Conservation (phyloP, 2,888 invertebrate species). For the Agrilus biguttatus region DNA sequence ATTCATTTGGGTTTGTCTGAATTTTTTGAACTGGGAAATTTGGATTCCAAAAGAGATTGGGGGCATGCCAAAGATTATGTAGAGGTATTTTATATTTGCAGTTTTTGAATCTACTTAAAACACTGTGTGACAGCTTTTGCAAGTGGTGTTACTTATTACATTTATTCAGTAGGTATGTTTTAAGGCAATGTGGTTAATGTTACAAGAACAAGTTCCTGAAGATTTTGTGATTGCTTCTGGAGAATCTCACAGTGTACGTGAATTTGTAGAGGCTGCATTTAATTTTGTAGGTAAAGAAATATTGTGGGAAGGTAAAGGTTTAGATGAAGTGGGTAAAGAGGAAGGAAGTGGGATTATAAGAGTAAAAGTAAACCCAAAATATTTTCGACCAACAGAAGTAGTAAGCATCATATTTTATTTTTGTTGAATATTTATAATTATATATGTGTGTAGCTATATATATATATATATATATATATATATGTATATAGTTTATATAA, state of each 20-base stretch:
- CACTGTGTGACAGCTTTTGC: too few relatives aligned
- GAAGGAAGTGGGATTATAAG: slow-evolving; percentile 58
- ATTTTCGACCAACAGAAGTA: slow-evolving; percentile 96
- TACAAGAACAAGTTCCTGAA: slow-evolving; percentile 80
- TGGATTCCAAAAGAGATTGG: slow-evolving; percentile 96
- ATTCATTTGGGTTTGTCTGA: slow-evolving; percentile 80
- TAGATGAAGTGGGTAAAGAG: slow-evolving; percentile 64
- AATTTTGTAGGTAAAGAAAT: slow-evolving; percentile 65
- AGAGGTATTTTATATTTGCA: slow-evolving; percentile 42
- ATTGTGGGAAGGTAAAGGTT: slow-evolving; percentile 77
- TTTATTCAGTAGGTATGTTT: slow-evolving; percentile 1
- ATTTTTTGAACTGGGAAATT: slow-evolving; percentile 77
- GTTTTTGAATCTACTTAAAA: too few relatives aligned
- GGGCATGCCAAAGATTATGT: slow-evolving; percentile 95
- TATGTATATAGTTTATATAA: neutral
- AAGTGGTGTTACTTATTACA: neutral
- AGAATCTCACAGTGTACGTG: slow-evolving; percentile 84
- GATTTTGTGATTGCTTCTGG: slow-evolving; percentile 98
- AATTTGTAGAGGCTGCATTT: slow-evolving; percentile 92
- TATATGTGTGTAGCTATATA: too few relatives aligned
- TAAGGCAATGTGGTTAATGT: slow-evolving; percentile 96
- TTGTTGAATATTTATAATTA: too few relatives aligned
- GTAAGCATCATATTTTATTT: slow-evolving; percentile 37
- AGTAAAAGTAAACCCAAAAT: slow-evolving; percentile 82
- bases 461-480: too few relatives aligned